Base-by-base conservation (phyloP, 2,113 vertebrate species). In the Nannospalax galili region DNA sequence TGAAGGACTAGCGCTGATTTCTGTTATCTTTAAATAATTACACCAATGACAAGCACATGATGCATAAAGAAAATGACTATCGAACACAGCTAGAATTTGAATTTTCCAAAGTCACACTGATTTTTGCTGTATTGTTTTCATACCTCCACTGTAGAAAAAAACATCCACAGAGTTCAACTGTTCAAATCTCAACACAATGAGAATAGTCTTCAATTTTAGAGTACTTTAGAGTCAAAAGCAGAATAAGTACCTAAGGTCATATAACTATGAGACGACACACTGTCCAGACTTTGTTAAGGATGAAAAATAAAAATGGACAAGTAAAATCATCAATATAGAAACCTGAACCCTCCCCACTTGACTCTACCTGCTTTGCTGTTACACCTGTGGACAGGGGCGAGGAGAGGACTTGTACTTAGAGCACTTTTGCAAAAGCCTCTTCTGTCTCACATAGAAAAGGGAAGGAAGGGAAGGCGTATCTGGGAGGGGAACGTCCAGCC, bases 201-300 rank as follows among this genome's bases (percentile, higher is more conserved):
- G 94, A 88, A 97, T 79, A 11, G 78, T 22, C 60, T 45, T 37
- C 20, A 84, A 85, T 84, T 94, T 82, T 90, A 56, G n/a, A 96
- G 28, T 45, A 95, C 10, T 87, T 95, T 94, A 93, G 90, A 92
- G n/a, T 1, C 5, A 70, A 79, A 88, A 60, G 24, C 37, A 62
- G 3, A 75, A n/a, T n/a, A n/a, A n/a, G n/a, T n/a, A 93, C 28
- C 28, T 42, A 94, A 52, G 24, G 22, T 17, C 94, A 69, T n/a
- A 19, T 74, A 85, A 74, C 89, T 84, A 56, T 64, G 45, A 4
- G 37, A 79, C 10, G 85, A 70, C 52, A 74, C 28, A 73, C n/a
- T 65, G 40, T 77, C 60, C 75, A 26, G 26, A 91, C 77, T 88
- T 84, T 95, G 24, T 92, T 89, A 93, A 67, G 28, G 45, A 58